Evolutionary conservation across 2,113 vertebrate genomes (phyloP), one percentile per base, ranked within the genome.

Genomic region (Odocoileus hemionus): DNA sequence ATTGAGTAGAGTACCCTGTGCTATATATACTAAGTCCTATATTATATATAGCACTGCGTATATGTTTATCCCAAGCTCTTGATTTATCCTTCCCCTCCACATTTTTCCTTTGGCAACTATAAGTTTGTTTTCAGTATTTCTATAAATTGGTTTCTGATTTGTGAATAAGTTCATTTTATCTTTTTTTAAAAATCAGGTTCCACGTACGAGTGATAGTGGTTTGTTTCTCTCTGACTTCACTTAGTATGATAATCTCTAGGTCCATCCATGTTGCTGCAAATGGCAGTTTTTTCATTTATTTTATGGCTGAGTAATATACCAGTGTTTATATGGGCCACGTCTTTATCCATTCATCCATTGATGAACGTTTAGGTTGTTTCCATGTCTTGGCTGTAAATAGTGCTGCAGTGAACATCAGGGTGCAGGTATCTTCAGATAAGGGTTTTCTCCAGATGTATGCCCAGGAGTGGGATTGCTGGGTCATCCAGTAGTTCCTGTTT

Each of bases 141-240:
- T 80, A 6, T 52, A 80, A 80, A 30, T 80, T 33, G 30, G 28
- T 52, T 80, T 80, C 45, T 80, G 47, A 33, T 83, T 54, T 54
- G 50, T 83, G 36, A 36, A 54, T 25, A 23, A 82, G 47, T 82
- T 80, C 76, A 52, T n/a, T 52, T 54, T 83, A 14, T 54, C 11
- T 83, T 25, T 54, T 54, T 82, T 36, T 2, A 36, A 2, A 7
- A 80, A 83, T 36, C 52, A 83, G 19, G 2, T 54, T 83, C 33
- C 50, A 83, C 79, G 8, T n/a, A 54, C 0, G 6, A 7, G 6
- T 54, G 33, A 25, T 83, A 54, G 6, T 0, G 0, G 2, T 36
- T 83, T 83, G 79, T n/a, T 21, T 83, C 12, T 52, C 30, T 52
- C 78, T 83, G 6, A 25, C 50, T 25, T 54, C 19, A 83, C 33